Conservation (phyloP, 2,888 invertebrate species). For the Furcula furcula region DNA sequence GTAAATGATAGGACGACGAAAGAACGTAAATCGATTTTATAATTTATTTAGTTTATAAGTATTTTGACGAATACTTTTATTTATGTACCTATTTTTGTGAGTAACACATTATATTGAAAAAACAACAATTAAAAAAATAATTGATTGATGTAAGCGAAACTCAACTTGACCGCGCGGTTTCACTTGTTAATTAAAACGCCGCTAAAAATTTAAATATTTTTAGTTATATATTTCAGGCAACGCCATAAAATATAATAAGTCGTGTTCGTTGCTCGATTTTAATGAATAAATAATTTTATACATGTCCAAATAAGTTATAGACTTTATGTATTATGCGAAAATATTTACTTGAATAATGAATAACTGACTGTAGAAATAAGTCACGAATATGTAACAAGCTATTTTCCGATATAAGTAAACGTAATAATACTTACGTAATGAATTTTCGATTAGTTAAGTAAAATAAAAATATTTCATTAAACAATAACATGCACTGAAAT, state of each 20-base stretch:
- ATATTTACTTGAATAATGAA: constrained; percentile 15
- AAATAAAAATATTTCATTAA: too few species aligned
- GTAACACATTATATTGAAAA: constrained; percentile 4
- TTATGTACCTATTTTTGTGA: constrained; percentile 14
- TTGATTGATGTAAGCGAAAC: constrained; percentile 6
- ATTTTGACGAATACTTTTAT: constrained; percentile 28
- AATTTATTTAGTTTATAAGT: constrained; percentile 27
- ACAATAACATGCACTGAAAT: neutral
- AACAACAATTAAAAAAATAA: constrained; percentile 10
- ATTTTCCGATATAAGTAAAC: too few species aligned
- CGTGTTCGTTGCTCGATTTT: constrained; percentile 36
- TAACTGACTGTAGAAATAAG: constrained; percentile 18
- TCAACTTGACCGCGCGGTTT: constrained; percentile 24
- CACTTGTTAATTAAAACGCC: constrained; percentile 9
- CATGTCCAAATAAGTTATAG: constrained; percentile 28
- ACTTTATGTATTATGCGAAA: constrained; percentile 22
- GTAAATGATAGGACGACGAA: neutral
- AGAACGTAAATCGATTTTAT: constrained; percentile 13
- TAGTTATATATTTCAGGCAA: constrained; percentile 34
- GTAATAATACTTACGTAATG: too few species aligned
- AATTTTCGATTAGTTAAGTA: too few species aligned
- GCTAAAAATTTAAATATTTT: constrained; percentile 7
- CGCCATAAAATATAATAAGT: constrained; percentile 43
- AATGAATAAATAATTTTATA: constrained; percentile 16
- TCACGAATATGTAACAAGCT: constrained; percentile 7